Evolutionary conservation across 2,797 vertebrate genomes (phyloP).

Genomic region (Eupleurogrammus muticus): DNA sequence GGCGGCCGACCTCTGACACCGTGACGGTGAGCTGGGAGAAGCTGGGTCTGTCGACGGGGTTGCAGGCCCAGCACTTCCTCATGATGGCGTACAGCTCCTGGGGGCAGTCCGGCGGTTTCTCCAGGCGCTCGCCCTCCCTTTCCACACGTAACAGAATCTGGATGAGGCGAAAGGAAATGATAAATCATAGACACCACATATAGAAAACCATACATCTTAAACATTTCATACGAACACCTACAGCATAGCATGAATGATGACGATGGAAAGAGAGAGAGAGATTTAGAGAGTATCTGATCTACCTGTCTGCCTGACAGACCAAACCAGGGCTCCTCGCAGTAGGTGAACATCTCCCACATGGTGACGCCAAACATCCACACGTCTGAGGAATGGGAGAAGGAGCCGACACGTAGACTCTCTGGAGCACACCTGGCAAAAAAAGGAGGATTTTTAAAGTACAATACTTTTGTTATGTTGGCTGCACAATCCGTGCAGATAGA

Average conservation of each 20-base stretch:
- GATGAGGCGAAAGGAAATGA: neutral
- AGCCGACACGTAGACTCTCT: conserved; percentile 89
- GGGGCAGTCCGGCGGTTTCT: conserved; percentile 87
- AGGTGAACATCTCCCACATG: conserved; percentile 94
- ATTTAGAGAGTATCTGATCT: too few relatives aligned
- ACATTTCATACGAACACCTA: neutral
- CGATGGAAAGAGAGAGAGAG: too few relatives aligned
- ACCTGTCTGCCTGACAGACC: conserved; percentile 88
- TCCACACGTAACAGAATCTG: conserved; percentile 88
- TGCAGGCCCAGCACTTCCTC: conserved; percentile 88
- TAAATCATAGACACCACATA: too few relatives aligned
- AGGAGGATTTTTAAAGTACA: neutral
- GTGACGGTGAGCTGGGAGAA: conserved; percentile 81
- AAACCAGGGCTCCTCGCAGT: conserved; percentile 92
- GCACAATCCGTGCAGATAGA: too few relatives aligned
- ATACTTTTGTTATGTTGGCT: too few relatives aligned
- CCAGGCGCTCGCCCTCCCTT: conserved; percentile 85
- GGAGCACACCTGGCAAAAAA: conserved; percentile 88
- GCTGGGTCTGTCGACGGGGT: conserved; percentile 83
- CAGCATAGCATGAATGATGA: neutral
- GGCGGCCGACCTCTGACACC: conserved; percentile 87
- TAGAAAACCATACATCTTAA: too few relatives aligned
- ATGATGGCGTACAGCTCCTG: conserved; percentile 86
- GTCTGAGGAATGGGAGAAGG: conserved; percentile 90
- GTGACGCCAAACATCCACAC: conserved; percentile 95